Conservation (phyloP, 2,888 invertebrate genomes). For the Ochlodes sylvanus region DNA sequence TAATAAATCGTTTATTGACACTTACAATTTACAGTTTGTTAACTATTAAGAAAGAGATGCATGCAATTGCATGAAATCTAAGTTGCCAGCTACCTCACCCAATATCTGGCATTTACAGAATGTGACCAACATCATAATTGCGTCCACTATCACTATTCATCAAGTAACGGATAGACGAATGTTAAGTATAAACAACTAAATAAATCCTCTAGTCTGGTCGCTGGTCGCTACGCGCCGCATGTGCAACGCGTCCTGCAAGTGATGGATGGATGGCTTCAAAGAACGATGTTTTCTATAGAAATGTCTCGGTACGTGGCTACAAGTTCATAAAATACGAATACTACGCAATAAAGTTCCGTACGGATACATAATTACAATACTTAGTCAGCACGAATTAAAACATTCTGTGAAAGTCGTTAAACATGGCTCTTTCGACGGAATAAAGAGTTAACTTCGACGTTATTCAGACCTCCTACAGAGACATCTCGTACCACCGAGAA, state of each 20-base stretch:
- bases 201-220: neutral
- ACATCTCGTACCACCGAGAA: slow-evolving; percentile 23
- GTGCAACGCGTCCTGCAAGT: neutral
- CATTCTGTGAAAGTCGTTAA: slow-evolving; percentile 49
- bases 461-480: slow-evolving; percentile 43
- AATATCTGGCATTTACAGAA: too few relatives aligned
- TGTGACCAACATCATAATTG: too few relatives aligned
- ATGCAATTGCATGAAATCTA: too few relatives aligned
- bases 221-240: neutral
- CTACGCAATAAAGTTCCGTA: slow-evolving; percentile 12
- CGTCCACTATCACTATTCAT: too few relatives aligned
- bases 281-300: slow-evolving; percentile 16
- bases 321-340: slow-evolving; percentile 23
- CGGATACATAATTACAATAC: slow-evolving; percentile 41
- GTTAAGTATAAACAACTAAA: neutral
- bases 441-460: slow-evolving; percentile 44
- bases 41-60: too few relatives aligned
- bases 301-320: slow-evolving; percentile 7
- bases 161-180: too few relatives aligned
- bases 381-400: slow-evolving; percentile 45
- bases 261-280: slow-evolving; percentile 5
- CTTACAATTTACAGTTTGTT: too few relatives aligned
- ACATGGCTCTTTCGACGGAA: slow-evolving; percentile 45
- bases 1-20: too few relatives aligned
- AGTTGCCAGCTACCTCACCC: too few relatives aligned